phyloP scores from a whole-genome alignment of 2,113 vertebrate genomes.

The Mormoops blainvillei region DNA sequence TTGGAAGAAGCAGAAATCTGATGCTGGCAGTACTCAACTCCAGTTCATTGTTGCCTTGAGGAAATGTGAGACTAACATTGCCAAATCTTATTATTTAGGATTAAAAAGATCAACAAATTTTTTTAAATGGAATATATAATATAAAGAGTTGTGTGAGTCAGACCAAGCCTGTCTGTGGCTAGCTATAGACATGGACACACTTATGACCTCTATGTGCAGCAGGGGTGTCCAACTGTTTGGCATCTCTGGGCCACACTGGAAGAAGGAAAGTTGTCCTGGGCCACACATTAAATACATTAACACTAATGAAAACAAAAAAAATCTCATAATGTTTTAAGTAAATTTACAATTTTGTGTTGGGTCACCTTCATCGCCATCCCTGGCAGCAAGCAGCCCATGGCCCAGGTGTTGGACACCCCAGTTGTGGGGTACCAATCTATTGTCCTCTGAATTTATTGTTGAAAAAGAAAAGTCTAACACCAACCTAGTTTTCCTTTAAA shows the following conservation, averaged over 20 bases:
- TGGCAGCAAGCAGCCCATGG: no score
- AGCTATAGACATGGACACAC: not conserved
- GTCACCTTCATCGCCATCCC: no score
- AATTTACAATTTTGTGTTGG: no score
- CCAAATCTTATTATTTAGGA: not conserved
- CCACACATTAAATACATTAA: no score
- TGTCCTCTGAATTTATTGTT: not conserved
- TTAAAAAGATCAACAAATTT: not conserved
- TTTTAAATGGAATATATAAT: not conserved
- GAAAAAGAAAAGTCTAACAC: not conserved
- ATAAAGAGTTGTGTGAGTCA: not conserved
- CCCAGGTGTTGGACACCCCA: no score
- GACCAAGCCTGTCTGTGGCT: not conserved
- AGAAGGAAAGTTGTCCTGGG: no score
- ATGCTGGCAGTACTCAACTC: fast-evolving
- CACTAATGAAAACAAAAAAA: no score
- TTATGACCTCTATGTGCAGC: not conserved
- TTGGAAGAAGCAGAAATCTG: not conserved
- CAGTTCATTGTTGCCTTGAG: not conserved
- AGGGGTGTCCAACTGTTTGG: no score
- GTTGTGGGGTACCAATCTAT: not conserved
- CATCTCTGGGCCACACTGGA: no score
- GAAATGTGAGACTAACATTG: not conserved
- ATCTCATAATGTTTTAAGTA: no score
- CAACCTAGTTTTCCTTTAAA: not conserved